Evolutionary conservation across 2,888 invertebrate genomes (phyloP), one percentile per base, ranked within the genome.

Genomic region (Drosophila emarginata): DNA sequence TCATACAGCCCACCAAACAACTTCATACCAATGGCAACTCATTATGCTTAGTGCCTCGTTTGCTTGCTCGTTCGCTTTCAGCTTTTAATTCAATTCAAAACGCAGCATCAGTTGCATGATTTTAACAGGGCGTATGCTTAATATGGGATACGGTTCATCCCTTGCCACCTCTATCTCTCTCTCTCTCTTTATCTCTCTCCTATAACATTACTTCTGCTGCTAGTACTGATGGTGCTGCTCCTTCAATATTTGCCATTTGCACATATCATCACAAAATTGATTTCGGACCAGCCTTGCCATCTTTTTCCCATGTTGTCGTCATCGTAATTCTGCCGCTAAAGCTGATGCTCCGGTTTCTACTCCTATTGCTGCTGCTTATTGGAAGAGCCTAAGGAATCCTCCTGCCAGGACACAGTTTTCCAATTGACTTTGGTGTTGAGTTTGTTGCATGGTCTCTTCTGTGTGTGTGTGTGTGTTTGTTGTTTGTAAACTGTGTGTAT

Each of bases 71-170:
- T 21, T 23, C 40, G 74, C 67, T 62, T 59, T 61, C 68, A 71
- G 18, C 18, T 84, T 81, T 76, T 76, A 84, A 78, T 81, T 76
- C 64, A 63, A 69, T 72, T 78, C 68, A 61, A 64, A 81, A 66
- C 63, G 56, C 36, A 58, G 23, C 70, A 32, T 61, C 69, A 59
- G 39, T 67, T 58, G 56, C 56, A 57, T 58, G 36, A 7, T 45
- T 57, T 32, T 32, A 67, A 73, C 67, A 57, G 54, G 51, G 52
- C 67, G 61, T 64, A 67, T 74, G 64, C 72, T 57, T 67, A 53
- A 68, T 65, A 52, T 61, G 76, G 76, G 64, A 58, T 59, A 45
- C 45, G 14, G 11, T 45, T 21, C 18, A 45, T 45, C 45, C 21
- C 12, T 12, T 14, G 3, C 18, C 45, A 9, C 18, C 45, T 9